phyloP scores from a whole-genome alignment of 1,140 invertebrate species.

The Proales similis region DNA sequence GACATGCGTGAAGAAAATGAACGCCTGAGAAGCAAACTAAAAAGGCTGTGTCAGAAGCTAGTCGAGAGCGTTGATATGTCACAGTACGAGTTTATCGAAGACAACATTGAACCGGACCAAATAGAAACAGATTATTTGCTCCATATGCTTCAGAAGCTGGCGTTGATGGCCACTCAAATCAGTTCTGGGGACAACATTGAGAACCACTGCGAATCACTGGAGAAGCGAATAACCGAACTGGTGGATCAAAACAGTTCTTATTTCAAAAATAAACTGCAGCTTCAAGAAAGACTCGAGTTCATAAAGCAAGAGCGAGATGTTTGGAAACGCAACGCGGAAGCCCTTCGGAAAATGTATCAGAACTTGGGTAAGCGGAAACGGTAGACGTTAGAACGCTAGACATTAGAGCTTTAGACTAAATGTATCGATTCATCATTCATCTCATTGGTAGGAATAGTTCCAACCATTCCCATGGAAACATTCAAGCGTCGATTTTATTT shows the following conservation, averaged over 20 bases:
- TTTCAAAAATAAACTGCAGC: conserved; percentile 36
- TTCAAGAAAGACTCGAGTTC: conserved; percentile 29
- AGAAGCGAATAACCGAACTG: conserved; percentile 16
- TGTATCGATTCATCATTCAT: too few relatives aligned
- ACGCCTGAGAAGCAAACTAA: neutral
- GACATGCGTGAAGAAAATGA: conserved; percentile 3
- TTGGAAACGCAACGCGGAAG: conserved; percentile 36
- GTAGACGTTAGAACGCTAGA: too few relatives aligned
- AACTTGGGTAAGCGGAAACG: conserved; percentile 18
- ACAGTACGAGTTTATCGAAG: conserved; percentile 17
- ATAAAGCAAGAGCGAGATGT: conserved; percentile 37
- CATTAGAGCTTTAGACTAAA: too few relatives aligned
- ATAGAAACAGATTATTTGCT: conserved; percentile 19
- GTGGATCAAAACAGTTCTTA: conserved; percentile 18
- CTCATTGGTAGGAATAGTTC: too few relatives aligned
- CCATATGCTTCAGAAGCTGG: conserved; percentile 31
- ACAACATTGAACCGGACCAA: conserved; percentile 16
- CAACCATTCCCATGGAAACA: too few relatives aligned
- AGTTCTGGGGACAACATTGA: conserved; percentile 9
- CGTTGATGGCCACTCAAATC: conserved; percentile 29
- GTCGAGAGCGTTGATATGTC: conserved; percentile 31
- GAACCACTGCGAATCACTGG: conserved; percentile 15
- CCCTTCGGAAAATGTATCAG: conserved; percentile 36
- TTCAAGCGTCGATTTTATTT: too few relatives aligned
- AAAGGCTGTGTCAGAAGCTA: conserved; percentile 28